Evolutionary conservation across 1,140 invertebrate species (phyloP), one percentile per base, ranked within the genome.

Genomic region (Trichonephila inaurata): DNA sequence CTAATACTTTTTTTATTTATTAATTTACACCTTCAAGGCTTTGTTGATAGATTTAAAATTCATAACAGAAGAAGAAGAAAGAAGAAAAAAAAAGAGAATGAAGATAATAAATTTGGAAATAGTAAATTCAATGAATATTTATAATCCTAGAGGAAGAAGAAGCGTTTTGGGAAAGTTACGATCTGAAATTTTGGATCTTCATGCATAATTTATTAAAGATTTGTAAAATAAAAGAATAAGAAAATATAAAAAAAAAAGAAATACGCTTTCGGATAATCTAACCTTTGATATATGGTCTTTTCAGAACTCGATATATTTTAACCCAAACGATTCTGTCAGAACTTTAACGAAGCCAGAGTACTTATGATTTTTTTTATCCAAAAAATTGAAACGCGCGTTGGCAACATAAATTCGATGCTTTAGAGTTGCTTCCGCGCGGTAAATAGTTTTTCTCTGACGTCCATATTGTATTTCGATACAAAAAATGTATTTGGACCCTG

Each of bases 161-260:
- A 85, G 51, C 33, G n/a, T 61, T 85, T 85, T 85, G 21, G 21
- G 1, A n/a, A 85, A 85, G 83, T 85, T 60, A 51, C 82, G 82
- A 51, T 85, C 82, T 60, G 44, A 85, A 85, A 61, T 85, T 61
- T 21, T 85, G n/a, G 83, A 60, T 85, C 83, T 61, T 58, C 83
- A 85, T 85, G 33, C 83, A 85, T 85, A 85, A 85, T 85, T 85
- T 85, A 85, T 85, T 28, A 85, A 85, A 85, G n/a, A 85, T 85
- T 85, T 61, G 58, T 85, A 85, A 85, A 61, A 85, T 77, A 77
- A 77, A 77, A 77, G 72, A 40, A 72, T 28, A 24, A 72, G 28
- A 66, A 66, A n/a, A 8, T 24, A 24, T 12, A 5, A 4, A 16
- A 18, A 58, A 58, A 21, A 61, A 85, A 28, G 44, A 61, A 85